These are phyloP conservation scores for Cossypha caffra DNA, from an alignment of 2,797 vertebrate species.

Conservation along the genomic window DNA sequence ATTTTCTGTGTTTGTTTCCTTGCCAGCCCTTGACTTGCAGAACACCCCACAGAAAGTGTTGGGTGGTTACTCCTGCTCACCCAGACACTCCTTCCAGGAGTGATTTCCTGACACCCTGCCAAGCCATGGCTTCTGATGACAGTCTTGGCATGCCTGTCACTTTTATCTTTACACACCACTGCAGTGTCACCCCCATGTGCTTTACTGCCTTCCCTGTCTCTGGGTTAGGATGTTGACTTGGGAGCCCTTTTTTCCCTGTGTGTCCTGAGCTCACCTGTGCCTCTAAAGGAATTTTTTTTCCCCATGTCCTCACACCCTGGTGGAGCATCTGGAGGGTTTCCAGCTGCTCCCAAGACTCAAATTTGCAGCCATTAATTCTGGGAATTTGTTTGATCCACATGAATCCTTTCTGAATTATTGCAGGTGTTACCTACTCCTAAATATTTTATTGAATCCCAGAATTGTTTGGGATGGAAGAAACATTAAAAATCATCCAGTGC, in stretches of 20 bases:
- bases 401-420: background rate
- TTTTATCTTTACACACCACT: background rate
- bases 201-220: background rate
- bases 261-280: background rate
- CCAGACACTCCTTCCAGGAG: background rate
- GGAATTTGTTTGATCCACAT: fast-evolving
- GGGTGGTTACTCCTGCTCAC: background rate
- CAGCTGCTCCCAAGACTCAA: background rate
- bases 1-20: background rate
- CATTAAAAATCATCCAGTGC: fast-evolving
- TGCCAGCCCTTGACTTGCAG: background rate
- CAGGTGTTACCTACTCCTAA: fast-evolving
- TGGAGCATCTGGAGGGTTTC: background rate
- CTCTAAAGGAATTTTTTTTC: background rate
- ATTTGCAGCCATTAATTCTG: background rate
- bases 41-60: background rate
- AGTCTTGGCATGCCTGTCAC: background rate
- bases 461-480: background rate
- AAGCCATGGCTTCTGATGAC: background rate
- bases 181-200: background rate
- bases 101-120: background rate
- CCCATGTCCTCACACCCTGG: fast-evolving
- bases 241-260: background rate
- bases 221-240: background rate
- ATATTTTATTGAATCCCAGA: background rate